Conservation (phyloP, 2,888 invertebrate species). For the Crepidodera aurea region DNA sequence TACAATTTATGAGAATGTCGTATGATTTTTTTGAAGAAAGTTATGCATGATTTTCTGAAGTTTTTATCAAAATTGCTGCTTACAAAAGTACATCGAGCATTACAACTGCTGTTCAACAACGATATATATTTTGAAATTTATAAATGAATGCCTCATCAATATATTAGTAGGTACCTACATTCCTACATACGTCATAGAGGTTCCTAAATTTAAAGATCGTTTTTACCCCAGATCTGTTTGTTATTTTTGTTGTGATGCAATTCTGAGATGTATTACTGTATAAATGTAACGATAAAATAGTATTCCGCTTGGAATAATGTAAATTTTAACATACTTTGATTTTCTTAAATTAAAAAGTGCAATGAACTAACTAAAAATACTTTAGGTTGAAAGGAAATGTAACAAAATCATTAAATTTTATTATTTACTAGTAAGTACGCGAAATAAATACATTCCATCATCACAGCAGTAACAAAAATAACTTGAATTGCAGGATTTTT, state of each 20-base stretch:
- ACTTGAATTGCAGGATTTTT: too few species aligned
- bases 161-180: too few species aligned
- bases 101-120: too few species aligned
- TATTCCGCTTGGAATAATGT: too few species aligned
- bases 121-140: too few species aligned
- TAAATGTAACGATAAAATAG: background rate
- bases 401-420: slow-evolving; percentile 1
- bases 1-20: too few species aligned
- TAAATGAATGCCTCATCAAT: too few species aligned
- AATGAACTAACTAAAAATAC: slow-evolving; percentile 8
- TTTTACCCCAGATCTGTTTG: background rate
- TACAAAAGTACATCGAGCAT: too few species aligned
- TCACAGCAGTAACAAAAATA: too few species aligned
- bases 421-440: background rate
- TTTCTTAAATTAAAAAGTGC: slow-evolving; percentile 4
- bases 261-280: slow-evolving; percentile 13
- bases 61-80: too few species aligned
- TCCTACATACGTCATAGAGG: background rate
- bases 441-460: background rate
- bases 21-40: too few species aligned
- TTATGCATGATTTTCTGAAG: too few species aligned
- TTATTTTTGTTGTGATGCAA: slow-evolving; percentile 1
- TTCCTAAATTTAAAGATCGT: slow-evolving; percentile 1
- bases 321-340: background rate
- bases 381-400: background rate